Evolutionary conservation across 2,888 invertebrate genomes (phyloP), one percentile per base, ranked within the genome.

Genomic region (Rhagonycha fulva): DNA sequence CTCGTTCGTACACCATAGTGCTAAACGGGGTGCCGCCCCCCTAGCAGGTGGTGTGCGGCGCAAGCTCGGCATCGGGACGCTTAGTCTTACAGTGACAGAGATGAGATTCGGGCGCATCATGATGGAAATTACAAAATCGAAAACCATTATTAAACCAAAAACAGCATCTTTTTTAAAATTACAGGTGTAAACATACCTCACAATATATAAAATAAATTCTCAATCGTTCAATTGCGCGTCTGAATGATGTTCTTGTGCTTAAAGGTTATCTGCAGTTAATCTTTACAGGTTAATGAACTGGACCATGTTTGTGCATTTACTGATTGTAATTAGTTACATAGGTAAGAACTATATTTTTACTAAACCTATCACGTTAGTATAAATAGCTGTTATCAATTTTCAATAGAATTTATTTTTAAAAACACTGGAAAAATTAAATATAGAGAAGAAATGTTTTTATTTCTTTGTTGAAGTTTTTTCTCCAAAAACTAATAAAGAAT

Each of bases 41-140:
- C 74, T 76, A 68, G 76, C 78, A 78, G 78, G 78, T 78, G 78
- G 76, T 66, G 74, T 76, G 74, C 76, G 71, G 84, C 85, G 84
- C 84, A 84, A 80, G 82, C 82, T 79, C 83, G 82, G 84, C 84
- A 83, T 83, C 83, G 83, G 82, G 84, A 83, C 84, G 84, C 84
- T 84, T 82, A 85, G 85, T 85, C 82, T 84, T 83, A 82, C 82
- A 83, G 83, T 81, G 82, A 84, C 82, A 82, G 79, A 79, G 81
- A 77, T 76, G 76, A 78, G 78, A 79, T 80, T 77, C 80, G 82
- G 83, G 80, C 81, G 82, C 81, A 78, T 77, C 78, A 81, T 81
- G 82, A 80, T 80, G 80, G 72, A 70, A 19, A 68, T 70, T 30
- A 75, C 68, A 67, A 67, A 61, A 70, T 66, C 70, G 68, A 30